Percentiles rank a stretch among this genome's conserved stretches.
These are phyloP conservation scores for Cygnus atratus DNA, from an alignment of 2,113 vertebrate species.

Conservation along the genomic window DNA sequence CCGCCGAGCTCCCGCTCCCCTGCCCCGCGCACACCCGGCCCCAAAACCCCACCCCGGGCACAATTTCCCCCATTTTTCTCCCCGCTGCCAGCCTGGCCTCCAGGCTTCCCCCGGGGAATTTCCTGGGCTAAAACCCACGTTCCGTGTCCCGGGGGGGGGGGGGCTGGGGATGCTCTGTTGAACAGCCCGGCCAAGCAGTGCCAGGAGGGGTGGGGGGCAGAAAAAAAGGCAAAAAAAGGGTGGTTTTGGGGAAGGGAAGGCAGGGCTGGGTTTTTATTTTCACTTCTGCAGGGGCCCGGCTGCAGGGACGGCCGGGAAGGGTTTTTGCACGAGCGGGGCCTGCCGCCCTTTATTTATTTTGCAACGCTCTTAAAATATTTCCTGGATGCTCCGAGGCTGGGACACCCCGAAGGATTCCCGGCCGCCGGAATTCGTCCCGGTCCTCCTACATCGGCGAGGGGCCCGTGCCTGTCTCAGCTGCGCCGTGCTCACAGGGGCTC, in stretches of 20 bases:
- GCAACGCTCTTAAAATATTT: neutral
- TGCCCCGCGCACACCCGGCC: neutral
- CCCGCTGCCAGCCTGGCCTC: neutral
- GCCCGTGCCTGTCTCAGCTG: too few species aligned
- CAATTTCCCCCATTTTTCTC: slow-evolving; percentile 17
- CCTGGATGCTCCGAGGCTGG: neutral
- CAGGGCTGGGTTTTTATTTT: neutral
- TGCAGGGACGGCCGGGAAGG: neutral
- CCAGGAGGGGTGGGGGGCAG: too few species aligned
- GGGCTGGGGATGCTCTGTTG: too few species aligned
- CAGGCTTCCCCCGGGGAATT: neutral
- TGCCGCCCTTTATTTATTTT: neutral
- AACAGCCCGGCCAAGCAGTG: too few species aligned
- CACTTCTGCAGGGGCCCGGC: neutral
- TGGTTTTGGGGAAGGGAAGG: too few species aligned
- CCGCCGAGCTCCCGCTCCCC: neutral
- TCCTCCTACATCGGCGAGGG: too few species aligned
- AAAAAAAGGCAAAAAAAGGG: neutral
- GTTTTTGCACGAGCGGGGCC: neutral
- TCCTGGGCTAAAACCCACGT: neutral
- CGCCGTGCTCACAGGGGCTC: too few species aligned
- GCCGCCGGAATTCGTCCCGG: too few species aligned
- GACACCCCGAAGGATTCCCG: too few species aligned
- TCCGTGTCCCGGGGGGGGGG: too few species aligned
- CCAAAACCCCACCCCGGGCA: neutral